Conservation (phyloP, 2,888 invertebrate genomes). For the Elysia crispata region DNA sequence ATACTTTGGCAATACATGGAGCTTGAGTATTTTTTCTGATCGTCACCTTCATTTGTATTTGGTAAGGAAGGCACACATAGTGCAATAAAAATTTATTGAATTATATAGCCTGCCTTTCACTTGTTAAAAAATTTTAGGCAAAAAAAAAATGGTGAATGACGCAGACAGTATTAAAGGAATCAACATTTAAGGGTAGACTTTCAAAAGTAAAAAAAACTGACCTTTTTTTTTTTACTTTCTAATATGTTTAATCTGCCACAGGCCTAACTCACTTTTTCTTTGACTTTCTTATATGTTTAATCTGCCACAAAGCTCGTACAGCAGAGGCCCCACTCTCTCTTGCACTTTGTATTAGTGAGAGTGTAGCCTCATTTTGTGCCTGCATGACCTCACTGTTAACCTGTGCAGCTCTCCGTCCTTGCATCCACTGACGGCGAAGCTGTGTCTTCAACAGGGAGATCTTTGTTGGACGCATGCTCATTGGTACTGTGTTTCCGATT, state of each 20-base stretch:
- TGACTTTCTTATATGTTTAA: conserved; percentile 44
- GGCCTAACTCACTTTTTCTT: conserved; percentile 37
- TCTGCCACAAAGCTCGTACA: conserved; percentile 61
- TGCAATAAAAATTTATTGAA: too few relatives aligned
- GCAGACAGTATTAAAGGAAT: too few relatives aligned
- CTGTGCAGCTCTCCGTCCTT: conserved; percentile 71
- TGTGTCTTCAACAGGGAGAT: conserved; percentile 68
- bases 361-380: conserved; percentile 62
- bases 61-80: too few relatives aligned
- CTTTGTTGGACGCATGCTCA: conserved; percentile 65
- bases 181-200: too few relatives aligned
- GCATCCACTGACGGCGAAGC: conserved; percentile 79
- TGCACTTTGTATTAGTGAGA: conserved; percentile 75
- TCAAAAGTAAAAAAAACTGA: too few relatives aligned
- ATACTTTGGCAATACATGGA: too few relatives aligned
- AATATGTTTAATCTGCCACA: not conserved
- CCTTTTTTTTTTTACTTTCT: conserved; percentile 12
- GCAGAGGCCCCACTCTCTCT: conserved; percentile 62
- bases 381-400: conserved; percentile 59
- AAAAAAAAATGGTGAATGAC: too few relatives aligned
- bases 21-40: too few relatives aligned
- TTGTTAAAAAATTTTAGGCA: too few relatives aligned
- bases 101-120: too few relatives aligned
- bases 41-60: too few relatives aligned
- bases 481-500: conserved; percentile 45